Conservation (phyloP, 2,888 invertebrate genomes). For the Galeopsomyia nigrocyanea region DNA sequence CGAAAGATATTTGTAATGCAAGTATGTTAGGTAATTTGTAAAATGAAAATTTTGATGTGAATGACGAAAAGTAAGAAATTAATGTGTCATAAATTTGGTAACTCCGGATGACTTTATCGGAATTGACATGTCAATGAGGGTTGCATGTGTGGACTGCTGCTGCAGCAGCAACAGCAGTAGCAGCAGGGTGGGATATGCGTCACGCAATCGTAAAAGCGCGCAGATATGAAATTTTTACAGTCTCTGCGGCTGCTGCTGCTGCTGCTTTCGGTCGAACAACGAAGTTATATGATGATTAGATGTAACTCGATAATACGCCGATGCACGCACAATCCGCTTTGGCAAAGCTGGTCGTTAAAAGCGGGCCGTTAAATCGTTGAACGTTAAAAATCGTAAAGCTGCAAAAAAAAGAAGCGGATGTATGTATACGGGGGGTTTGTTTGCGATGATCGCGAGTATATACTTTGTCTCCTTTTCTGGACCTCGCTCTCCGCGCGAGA, state of each 20-base stretch:
- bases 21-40: too few species aligned
- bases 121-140: conserved; percentile 10
- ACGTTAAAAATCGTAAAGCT: conserved; percentile 64
- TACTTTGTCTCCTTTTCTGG: conserved; percentile 22
- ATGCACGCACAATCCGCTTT: conserved; percentile 27
- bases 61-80: too few species aligned
- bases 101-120: too few species aligned
- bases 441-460: conserved; percentile 17
- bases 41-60: too few species aligned
- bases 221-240: conserved; percentile 68
- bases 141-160: background rate
- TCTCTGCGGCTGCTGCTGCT: conserved; percentile 56
- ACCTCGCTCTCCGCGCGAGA: background rate
- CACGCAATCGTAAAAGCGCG: conserved; percentile 64
- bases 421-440: conserved; percentile 12
- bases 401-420: too few species aligned
- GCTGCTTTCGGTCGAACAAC: conserved; percentile 56
- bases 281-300: conserved; percentile 68
- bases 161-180: background rate
- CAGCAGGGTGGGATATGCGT: conserved; percentile 50
- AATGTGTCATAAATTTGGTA: too few species aligned
- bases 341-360: conserved; percentile 61
- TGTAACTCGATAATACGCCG: conserved; percentile 67
- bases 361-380: conserved; percentile 66
- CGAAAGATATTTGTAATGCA: too few species aligned